Percentiles rank a stretch among this genome's conserved stretches.
These are phyloP conservation scores for Aplysina aerophoba DNA, from an alignment of 37 sponge, comb jelly and placozoan genomes.

Conservation along the genomic window DNA sequence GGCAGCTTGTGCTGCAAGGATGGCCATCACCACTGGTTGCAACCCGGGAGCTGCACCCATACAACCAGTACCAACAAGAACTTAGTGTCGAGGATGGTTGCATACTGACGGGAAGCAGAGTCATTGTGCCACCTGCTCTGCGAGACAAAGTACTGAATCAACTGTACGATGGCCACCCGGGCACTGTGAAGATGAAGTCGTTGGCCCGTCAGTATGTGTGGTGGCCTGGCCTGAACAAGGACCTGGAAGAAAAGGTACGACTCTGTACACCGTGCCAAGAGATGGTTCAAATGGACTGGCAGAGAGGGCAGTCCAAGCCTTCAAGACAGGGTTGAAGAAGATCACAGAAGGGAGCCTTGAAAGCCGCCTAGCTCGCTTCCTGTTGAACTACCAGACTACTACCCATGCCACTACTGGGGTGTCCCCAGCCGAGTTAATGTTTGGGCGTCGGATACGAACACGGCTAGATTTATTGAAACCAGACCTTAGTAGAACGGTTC, in stretches of 20 bases:
- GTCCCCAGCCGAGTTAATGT: slow-evolving; percentile 36
- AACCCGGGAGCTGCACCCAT: not conserved
- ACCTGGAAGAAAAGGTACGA: slow-evolving; percentile 4
- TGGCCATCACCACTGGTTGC: not conserved
- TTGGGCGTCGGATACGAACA: slow-evolving; percentile 39
- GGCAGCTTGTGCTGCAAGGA: not conserved
- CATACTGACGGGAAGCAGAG: slow-evolving; percentile 20
- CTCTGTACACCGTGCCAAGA: too few relatives aligned
- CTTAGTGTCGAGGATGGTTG: slow-evolving; percentile 1
- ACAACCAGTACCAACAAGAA: not conserved
- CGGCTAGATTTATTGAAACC: slow-evolving; percentile 37
- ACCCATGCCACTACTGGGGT: slow-evolving; percentile 40
- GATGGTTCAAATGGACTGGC: slow-evolving; percentile 39
- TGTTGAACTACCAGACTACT: slow-evolving; percentile 46
- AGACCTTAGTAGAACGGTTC: not conserved
- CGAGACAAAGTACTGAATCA: slow-evolving; percentile 30
- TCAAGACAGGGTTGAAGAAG: slow-evolving; percentile 32
- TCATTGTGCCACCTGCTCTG: slow-evolving; percentile 26
- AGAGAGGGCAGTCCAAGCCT: slow-evolving; percentile 56
- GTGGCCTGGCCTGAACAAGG: slow-evolving; percentile 37
- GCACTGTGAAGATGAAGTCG: slow-evolving; percentile 30
- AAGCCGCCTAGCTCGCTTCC: slow-evolving; percentile 37
- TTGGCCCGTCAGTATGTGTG: slow-evolving; percentile 42
- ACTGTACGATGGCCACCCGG: slow-evolving; percentile 30
- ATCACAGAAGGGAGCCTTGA: not conserved